phyloP scores from a whole-genome alignment of 2,113 vertebrate genomes.

The Balaeniceps rex region DNA sequence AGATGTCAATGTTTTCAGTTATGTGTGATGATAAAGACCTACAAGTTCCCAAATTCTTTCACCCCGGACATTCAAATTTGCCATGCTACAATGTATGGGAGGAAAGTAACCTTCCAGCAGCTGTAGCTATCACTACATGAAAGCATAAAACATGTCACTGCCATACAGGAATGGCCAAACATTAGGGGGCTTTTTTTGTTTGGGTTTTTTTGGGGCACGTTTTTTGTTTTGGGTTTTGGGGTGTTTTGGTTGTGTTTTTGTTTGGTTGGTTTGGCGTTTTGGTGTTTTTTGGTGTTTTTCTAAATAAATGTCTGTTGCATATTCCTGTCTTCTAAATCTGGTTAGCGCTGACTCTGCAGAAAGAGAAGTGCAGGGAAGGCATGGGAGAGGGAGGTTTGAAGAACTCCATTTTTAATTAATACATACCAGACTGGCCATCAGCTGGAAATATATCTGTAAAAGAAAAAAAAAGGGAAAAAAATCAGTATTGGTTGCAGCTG shows the following conservation, averaged over 20 bases:
- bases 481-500: constrained; percentile 10
- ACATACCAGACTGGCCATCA: constrained; percentile 50
- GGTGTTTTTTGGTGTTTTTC: not conserved
- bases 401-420: not conserved
- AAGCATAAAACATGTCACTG: not conserved
- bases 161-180: not conserved
- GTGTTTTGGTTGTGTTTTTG: not conserved
- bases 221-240: not conserved
- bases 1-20: not conserved
- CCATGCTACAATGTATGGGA: not conserved
- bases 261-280: not conserved
- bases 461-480: not conserved
- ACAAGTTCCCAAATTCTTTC: not conserved
- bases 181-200: not conserved
- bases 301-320: not conserved
- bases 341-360: not conserved
- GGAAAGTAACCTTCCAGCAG: not conserved
- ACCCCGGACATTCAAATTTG: not conserved
- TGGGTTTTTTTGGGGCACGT: not conserved
- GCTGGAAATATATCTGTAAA: constrained; percentile 44
- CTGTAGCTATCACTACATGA: not conserved
- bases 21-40: not conserved
- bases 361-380: not conserved
- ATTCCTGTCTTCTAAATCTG: not conserved
- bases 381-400: not conserved